Conservation (phyloP, 2,888 invertebrate species). For the Drosophila leonis region DNA sequence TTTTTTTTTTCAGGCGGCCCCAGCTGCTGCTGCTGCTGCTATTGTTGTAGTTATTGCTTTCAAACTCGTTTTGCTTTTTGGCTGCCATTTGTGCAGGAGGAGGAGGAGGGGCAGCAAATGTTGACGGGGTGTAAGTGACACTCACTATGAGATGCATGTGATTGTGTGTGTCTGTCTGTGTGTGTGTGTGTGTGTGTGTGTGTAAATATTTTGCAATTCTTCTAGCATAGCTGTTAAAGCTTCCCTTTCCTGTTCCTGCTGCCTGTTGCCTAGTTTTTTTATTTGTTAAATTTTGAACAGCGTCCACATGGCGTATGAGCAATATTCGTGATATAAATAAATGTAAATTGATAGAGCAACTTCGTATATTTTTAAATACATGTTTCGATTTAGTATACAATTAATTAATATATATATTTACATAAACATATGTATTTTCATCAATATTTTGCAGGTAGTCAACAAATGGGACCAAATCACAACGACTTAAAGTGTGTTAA, state of each 20-base stretch:
- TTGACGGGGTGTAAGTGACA: conserved; percentile 28
- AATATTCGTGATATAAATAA: conserved; percentile 15
- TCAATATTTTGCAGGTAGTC: conserved; percentile 34
- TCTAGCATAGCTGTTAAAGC: conserved; percentile 5
- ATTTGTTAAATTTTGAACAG: neutral
- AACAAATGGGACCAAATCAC: conserved; percentile 76
- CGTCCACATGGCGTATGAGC: conserved; percentile 44
- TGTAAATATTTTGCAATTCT: conserved; percentile 20
- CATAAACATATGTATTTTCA: neutral
- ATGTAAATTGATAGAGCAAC: neutral
- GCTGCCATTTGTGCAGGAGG: conserved; percentile 6
- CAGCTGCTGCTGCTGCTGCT: conserved; percentile 28
- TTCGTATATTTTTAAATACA: no score
- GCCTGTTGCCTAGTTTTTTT: neutral
- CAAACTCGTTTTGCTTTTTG: conserved; percentile 59
- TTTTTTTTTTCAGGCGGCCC: conserved; percentile 23
- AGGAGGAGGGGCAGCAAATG: conserved; percentile 3
- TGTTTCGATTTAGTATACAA: neutral
- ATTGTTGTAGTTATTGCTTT: conserved; percentile 29
- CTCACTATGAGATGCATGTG: conserved; percentile 4
- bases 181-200: conserved; percentile 19
- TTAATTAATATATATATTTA: neutral
- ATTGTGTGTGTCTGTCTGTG: conserved; percentile 15
- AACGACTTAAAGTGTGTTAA: conserved; percentile 58
- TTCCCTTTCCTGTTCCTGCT: conserved; percentile 12